Evolutionary conservation across 2,797 vertebrate genomes (phyloP).

Genomic region (Protonibea diacanthus): DNA sequence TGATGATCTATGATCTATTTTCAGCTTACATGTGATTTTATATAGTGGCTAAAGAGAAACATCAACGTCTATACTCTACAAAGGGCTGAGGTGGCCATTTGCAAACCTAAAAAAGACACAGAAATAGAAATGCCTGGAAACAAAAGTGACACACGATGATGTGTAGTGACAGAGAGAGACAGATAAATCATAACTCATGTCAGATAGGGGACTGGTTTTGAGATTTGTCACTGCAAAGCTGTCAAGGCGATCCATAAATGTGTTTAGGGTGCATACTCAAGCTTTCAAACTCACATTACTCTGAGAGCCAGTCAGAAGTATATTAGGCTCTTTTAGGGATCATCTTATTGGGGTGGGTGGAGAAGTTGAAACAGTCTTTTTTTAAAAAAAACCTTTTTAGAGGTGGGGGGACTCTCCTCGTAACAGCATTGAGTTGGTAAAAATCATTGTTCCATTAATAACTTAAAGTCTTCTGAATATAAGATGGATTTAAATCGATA

Average conservation of each 20-base stretch:
- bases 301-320: slow-evolving; percentile 2
- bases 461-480: neutral
- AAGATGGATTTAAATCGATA: neutral
- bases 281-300: slow-evolving; percentile 14
- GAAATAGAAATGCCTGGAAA: slow-evolving; percentile 26
- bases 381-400: neutral
- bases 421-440: neutral
- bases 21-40: neutral
- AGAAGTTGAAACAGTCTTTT: neutral
- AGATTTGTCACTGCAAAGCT: slow-evolving; percentile 18
- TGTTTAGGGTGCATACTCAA: slow-evolving; percentile 10
- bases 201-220: neutral
- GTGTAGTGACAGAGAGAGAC: slow-evolving; percentile 1
- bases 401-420: neutral
- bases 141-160: slow-evolving; percentile 5
- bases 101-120: neutral
- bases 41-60: no score
- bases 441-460: neutral
- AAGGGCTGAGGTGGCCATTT: neutral
- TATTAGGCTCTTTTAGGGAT: neutral
- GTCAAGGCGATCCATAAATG: slow-evolving; percentile 10
- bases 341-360: neutral
- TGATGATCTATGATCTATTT: no score
- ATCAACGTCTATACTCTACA: neutral
- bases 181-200: slow-evolving; percentile 5